These are phyloP conservation scores for Pollimyrus isidori DNA, from an alignment of 2,113 vertebrate species.

Conservation along the genomic window DNA sequence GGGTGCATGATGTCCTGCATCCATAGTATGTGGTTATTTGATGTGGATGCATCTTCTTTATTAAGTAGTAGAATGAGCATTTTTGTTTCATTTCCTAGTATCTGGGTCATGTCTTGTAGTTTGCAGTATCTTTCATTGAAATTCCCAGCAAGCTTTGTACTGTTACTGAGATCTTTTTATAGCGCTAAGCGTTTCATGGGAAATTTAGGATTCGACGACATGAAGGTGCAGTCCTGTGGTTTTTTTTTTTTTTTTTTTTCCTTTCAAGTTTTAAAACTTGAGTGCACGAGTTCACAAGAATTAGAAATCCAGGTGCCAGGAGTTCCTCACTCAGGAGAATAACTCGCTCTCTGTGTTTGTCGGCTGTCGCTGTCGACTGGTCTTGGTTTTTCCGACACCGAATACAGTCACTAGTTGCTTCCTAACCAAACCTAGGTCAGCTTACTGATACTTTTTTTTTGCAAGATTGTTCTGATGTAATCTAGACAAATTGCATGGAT, in stretches of 20 bases:
- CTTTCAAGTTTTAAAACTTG: background rate
- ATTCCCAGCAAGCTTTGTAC: conserved; percentile 3
- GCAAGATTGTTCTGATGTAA: background rate
- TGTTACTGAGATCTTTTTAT: background rate
- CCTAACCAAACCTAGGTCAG: background rate
- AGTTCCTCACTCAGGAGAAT: background rate
- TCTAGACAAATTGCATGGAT: background rate
- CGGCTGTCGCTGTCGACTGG: background rate
- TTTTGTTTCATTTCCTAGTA: background rate
- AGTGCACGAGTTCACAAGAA: background rate
- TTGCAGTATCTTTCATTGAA: background rate
- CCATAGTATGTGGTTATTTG: background rate
- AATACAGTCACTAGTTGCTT: background rate
- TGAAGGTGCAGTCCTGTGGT: background rate
- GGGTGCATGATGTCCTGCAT: background rate
- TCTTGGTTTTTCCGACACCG: background rate
- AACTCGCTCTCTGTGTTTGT: background rate
- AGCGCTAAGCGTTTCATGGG: background rate
- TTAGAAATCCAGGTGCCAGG: background rate
- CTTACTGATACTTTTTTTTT: background rate
- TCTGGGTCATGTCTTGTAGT: conserved; percentile 1
- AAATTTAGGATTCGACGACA: background rate
- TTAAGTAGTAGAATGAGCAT: background rate
- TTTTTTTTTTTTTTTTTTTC: background rate
- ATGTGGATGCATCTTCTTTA: background rate